These are phyloP conservation scores for Spialia ferax DNA, from an alignment of 2,888 invertebrate species.

Conservation along the genomic window DNA sequence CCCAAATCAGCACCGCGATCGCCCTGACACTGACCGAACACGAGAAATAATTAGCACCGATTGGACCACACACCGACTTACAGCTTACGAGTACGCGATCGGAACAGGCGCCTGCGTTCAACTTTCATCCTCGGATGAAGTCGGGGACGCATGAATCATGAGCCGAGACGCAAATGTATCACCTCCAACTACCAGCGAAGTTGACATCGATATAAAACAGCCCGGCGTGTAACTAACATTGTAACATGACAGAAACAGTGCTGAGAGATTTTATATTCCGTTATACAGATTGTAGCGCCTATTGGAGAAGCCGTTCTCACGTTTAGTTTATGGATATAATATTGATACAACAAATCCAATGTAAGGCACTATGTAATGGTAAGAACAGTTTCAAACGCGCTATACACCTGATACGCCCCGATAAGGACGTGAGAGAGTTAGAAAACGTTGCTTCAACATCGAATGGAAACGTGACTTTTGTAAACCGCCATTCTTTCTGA, in stretches of 20 bases:
- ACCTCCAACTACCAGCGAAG: constrained; percentile 45
- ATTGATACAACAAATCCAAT: constrained; percentile 12
- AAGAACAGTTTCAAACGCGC: constrained; percentile 11
- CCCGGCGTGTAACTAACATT: constrained; percentile 64
- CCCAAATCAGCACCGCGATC: constrained; percentile 69
- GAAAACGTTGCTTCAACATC: constrained; percentile 17
- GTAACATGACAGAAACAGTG: constrained; percentile 73
- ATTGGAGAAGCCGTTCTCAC: constrained; percentile 45
- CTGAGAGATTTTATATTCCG: constrained; percentile 67
- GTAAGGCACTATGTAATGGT: constrained; percentile 53
- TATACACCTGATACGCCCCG: constrained; percentile 5
- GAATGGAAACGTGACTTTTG: constrained; percentile 30
- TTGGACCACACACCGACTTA: constrained; percentile 53
- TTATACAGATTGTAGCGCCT: constrained; percentile 62
- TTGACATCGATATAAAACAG: constrained; percentile 68
- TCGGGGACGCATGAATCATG: constrained; percentile 71
- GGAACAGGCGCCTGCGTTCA: constrained; percentile 51
- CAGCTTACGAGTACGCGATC: constrained; percentile 33
- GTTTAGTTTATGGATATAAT: constrained; percentile 43
- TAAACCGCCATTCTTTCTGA: constrained; percentile 27
- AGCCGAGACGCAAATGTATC: constrained; percentile 40
- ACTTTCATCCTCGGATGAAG: constrained; percentile 66
- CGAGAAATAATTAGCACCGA: constrained; percentile 65
- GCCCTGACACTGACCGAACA: constrained; percentile 65
- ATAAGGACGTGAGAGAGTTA: constrained; percentile 4